Percentiles rank a stretch among this genome's conserved stretches.
phyloP scores from a whole-genome alignment of 2,113 vertebrate species.

The Percina caprodes region DNA sequence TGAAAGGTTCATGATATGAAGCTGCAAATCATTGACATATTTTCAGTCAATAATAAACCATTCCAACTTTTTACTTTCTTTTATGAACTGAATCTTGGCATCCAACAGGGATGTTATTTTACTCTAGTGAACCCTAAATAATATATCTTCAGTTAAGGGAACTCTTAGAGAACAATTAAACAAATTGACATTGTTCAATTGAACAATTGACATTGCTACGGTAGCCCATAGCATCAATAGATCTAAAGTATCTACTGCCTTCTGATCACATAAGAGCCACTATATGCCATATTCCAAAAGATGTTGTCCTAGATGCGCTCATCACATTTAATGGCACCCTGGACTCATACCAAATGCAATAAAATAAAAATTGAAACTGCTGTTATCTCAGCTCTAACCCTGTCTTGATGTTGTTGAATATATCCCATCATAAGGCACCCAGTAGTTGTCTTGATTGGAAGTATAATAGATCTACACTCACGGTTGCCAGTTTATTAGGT shows the following conservation, averaged over 20 bases:
- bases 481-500: neutral
- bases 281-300: neutral
- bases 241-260: neutral
- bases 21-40: constrained; percentile 43
- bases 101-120: neutral
- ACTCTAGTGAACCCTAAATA: neutral
- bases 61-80: neutral
- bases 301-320: neutral
- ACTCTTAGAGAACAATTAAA: constrained; percentile 4
- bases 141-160: neutral
- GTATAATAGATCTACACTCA: neutral
- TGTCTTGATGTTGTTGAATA: neutral
- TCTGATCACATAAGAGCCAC: neutral
- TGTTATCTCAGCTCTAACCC: neutral
- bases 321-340: neutral
- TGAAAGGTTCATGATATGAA: constrained; percentile 12
- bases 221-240: neutral
- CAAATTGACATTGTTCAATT: too few species aligned
- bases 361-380: neutral
- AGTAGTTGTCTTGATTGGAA: neutral
- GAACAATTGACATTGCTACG: too few species aligned
- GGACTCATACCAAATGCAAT: neutral
- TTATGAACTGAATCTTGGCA: neutral
- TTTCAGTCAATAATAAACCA: constrained; percentile 51
- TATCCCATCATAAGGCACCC: neutral